These are phyloP conservation scores for Chaenocephalus aceratus DNA, from an alignment of 2,113 vertebrate species.

Conservation along the genomic window DNA sequence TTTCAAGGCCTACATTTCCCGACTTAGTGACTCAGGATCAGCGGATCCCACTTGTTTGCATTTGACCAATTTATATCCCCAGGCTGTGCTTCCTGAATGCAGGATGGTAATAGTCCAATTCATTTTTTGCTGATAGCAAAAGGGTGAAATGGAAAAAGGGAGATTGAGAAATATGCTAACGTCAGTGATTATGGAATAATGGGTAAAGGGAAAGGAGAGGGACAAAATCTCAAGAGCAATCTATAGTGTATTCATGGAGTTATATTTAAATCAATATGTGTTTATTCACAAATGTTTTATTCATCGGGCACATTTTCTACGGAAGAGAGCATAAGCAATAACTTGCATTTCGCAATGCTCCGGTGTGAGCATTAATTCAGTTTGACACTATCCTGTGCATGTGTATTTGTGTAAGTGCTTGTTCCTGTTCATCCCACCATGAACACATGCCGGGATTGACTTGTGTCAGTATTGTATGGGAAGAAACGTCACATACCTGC, in stretches of 20 bases:
- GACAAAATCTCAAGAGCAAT: slow-evolving; percentile 69
- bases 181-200: slow-evolving; percentile 68
- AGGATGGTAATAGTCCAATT: slow-evolving; percentile 54
- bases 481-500: slow-evolving; percentile 24
- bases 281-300: slow-evolving; percentile 79
- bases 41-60: slow-evolving; percentile 62
- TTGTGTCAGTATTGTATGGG: background rate
- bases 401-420: slow-evolving; percentile 26
- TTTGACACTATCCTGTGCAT: slow-evolving; percentile 33
- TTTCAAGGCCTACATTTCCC: slow-evolving; percentile 58
- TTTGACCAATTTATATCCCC: slow-evolving; percentile 58
- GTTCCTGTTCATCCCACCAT: slow-evolving; percentile 15
- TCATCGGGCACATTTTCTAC: slow-evolving; percentile 58
- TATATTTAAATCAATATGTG: slow-evolving; percentile 77
- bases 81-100: slow-evolving; percentile 43
- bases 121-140: slow-evolving; percentile 36
- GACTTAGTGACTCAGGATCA: slow-evolving; percentile 61
- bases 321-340: slow-evolving; percentile 59
- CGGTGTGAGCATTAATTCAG: slow-evolving; percentile 62
- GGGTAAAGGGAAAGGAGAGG: slow-evolving; percentile 43
- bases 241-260: slow-evolving; percentile 63
- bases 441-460: slow-evolving; percentile 17
- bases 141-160: slow-evolving; percentile 54
- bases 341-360: slow-evolving; percentile 51
- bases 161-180: slow-evolving; percentile 64